These are phyloP conservation scores for Dendrolimus punctatus DNA, from an alignment of 1,140 invertebrate genomes.

Conservation along the genomic window DNA sequence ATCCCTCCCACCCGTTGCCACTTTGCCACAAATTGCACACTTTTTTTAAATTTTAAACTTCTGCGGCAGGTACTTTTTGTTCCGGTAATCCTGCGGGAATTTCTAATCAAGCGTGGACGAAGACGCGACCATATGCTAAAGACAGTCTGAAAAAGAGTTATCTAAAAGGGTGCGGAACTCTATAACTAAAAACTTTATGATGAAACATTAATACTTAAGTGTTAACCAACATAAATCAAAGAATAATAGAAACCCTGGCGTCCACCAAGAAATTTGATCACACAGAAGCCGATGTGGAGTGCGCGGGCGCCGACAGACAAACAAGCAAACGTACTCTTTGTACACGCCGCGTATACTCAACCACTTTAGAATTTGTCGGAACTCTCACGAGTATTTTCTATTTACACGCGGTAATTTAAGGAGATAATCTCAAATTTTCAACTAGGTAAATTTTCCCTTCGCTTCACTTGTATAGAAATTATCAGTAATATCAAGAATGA, in stretches of 20 bases:
- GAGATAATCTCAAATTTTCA: slow-evolving; percentile 5
- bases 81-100: no score
- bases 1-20: no score
- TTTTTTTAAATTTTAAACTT: no score
- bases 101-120: no score
- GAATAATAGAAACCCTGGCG: neutral
- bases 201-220: slow-evolving; percentile 6
- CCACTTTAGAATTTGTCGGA: slow-evolving; percentile 7
- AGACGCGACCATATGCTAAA: neutral
- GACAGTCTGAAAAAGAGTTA: slow-evolving; percentile 1
- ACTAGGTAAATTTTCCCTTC: slow-evolving; percentile 1
- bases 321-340: slow-evolving; percentile 12
- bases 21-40: no score
- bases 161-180: neutral
- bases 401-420: slow-evolving; percentile 1
- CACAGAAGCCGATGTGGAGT: neutral
- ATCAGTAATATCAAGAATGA: no score
- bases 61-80: no score
- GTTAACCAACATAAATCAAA: slow-evolving; percentile 6
- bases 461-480: no score
- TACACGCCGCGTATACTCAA: slow-evolving; percentile 8
- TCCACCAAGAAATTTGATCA: no score
- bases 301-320: slow-evolving; percentile 15
- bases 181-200: no score
- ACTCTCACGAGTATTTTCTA: slow-evolving; percentile 5